These are phyloP conservation scores for Diceros bicornis DNA, from an alignment of 2,797 vertebrate species.

Conservation along the genomic window DNA sequence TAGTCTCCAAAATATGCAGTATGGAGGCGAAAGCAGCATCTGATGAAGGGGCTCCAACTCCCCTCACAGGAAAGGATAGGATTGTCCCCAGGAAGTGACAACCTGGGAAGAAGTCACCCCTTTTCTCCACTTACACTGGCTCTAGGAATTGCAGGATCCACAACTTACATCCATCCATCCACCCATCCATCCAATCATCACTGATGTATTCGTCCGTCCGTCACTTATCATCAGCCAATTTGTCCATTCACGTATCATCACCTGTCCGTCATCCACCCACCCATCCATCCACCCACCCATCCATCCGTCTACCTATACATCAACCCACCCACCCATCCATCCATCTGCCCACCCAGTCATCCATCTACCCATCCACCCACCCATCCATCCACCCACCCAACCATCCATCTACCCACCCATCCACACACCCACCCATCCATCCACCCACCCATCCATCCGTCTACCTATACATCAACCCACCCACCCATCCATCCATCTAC, in stretches of 20 bases:
- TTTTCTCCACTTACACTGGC: background rate
- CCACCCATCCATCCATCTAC: background rate
- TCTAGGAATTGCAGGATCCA: background rate
- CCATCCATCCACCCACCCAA: fast-evolving
- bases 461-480: background rate
- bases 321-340: fast-evolving
- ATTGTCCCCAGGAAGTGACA: background rate
- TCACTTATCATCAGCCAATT: background rate
- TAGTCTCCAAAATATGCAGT: background rate
- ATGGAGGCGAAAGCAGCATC: background rate
- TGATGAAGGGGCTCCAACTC: background rate
- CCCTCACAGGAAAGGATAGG: background rate
- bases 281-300: no score
- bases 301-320: fast-evolving
- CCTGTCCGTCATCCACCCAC: background rate
- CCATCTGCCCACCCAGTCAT: no score
- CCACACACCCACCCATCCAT: no score
- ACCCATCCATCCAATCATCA: background rate
- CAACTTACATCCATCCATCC: background rate
- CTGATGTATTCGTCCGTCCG: background rate
- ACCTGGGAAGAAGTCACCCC: no score
- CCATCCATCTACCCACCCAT: fast-evolving
- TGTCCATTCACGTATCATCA: background rate
- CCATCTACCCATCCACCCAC: background rate
- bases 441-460: background rate